Evolutionary conservation across 2,888 invertebrate species (phyloP).

Genomic region (Isotomurus palustris): DNA sequence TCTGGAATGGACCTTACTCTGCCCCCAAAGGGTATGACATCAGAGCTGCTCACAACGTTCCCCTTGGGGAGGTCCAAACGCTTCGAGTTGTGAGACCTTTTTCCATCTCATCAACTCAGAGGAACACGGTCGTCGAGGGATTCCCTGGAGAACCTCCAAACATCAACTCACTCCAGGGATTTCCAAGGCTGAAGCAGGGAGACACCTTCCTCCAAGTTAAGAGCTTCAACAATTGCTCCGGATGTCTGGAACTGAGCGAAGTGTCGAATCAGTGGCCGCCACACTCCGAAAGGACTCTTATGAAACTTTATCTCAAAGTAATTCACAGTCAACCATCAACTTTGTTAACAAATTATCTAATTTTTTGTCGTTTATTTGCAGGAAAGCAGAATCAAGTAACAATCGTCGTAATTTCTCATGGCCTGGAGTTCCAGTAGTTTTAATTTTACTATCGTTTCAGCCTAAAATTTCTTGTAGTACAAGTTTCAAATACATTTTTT

Average conservation of each 20-base stretch:
- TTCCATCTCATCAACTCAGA: conserved; percentile 9
- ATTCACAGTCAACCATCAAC: neutral
- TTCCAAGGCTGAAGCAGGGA: neutral
- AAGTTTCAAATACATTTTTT: too few species aligned
- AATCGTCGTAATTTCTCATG: too few species aligned
- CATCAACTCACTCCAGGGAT: neutral
- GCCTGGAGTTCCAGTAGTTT: too few species aligned
- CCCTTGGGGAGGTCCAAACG: conserved; percentile 36
- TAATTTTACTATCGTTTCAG: too few species aligned
- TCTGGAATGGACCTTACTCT: conserved; percentile 29
- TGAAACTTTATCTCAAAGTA: conserved; percentile 2
- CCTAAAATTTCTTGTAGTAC: too few species aligned
- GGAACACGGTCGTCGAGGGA: conserved; percentile 1
- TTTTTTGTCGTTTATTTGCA: too few species aligned
- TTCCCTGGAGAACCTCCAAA: neutral
- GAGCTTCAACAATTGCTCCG: neutral
- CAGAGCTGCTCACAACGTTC: conserved; percentile 38
- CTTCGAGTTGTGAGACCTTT: conserved; percentile 40
- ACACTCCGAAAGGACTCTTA: neutral
- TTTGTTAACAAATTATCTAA: neutral
- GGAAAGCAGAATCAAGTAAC: too few species aligned
- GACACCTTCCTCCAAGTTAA: neutral
- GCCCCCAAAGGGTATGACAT: conserved; percentile 39
- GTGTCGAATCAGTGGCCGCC: neutral
- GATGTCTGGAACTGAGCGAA: neutral